Conservation (phyloP, 2,113 vertebrate species). For the Cavia porcellus region DNA sequence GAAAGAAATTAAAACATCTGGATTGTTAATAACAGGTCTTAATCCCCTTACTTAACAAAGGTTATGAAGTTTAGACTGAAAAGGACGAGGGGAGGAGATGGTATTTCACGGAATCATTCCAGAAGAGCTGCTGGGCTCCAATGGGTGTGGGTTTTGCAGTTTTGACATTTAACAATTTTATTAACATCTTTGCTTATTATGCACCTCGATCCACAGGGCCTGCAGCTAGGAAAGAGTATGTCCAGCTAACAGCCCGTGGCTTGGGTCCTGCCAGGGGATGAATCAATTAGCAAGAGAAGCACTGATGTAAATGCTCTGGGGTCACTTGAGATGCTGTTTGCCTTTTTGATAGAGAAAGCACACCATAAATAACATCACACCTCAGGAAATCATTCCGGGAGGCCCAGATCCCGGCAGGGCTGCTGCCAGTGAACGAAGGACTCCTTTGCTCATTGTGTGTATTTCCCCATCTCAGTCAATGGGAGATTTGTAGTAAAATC, state of each 20-base stretch:
- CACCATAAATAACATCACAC: slow-evolving; percentile 81
- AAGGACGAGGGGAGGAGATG: slow-evolving; percentile 62
- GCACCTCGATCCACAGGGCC: slow-evolving; percentile 37
- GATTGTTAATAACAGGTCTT: slow-evolving; percentile 69
- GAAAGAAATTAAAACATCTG: slow-evolving; percentile 81
- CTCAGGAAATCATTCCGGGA: slow-evolving; percentile 81
- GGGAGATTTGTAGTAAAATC: slow-evolving; percentile 84
- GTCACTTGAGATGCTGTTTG: slow-evolving; percentile 81
- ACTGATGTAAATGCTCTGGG: slow-evolving; percentile 75
- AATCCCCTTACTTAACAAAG: slow-evolving; percentile 74
- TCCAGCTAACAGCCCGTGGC: slow-evolving; percentile 63
- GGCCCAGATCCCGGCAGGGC: slow-evolving; percentile 68
- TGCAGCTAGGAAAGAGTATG: slow-evolving; percentile 40
- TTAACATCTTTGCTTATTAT: slow-evolving; percentile 73
- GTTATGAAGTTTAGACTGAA: slow-evolving; percentile 74
- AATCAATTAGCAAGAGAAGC: slow-evolving; percentile 83
- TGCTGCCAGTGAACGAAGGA: slow-evolving; percentile 73
- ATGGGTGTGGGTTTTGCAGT: slow-evolving; percentile 40
- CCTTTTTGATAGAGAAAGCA: slow-evolving; percentile 84
- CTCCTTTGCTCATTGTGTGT: slow-evolving; percentile 76
- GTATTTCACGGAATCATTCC: slow-evolving; percentile 57
- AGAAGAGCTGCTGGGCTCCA: slow-evolving; percentile 62
- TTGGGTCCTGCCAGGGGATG: slow-evolving; percentile 76
- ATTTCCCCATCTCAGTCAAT: slow-evolving; percentile 73
- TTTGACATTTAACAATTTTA: slow-evolving; percentile 81